Evolutionary conservation across 2,797 vertebrate genomes (phyloP), one percentile per base, ranked within the genome.

Genomic region (Rhadinocentrus ornatus): DNA sequence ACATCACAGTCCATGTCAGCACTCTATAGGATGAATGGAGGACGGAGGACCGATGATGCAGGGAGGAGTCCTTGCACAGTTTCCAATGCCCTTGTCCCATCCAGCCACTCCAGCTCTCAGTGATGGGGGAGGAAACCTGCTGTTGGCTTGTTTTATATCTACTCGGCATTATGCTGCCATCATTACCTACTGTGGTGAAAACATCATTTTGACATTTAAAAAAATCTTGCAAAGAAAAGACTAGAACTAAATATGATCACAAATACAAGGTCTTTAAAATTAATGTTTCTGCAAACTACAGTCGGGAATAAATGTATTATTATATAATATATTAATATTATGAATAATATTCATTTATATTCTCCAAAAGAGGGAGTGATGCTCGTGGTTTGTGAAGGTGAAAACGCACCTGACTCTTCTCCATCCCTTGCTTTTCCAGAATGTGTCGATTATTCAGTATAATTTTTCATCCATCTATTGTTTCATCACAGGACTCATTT

Each of bases 11-110:
- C 66, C 37, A 66, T 81, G 60, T 26, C 37, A 57, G 66, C 15
- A 1, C 53, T 62, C 61, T 48, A 54, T 1, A 32, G 50, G 57
- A 55, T 69, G 69, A 27, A 62, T 53, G 68, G 58, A 77, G 62
- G 53, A 62, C 44, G 58, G 66, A 72, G 54, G 69, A 39, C 63
- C 31, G 62, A 16, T 62, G 76, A 53, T 67, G 64, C 69, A 53
- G 62, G 74, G 73, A 60, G 80, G 74, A 73, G 80, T 83, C 81
- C 69, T 78, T 78, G 66, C 63, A 59, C 41, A 55, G 64, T 66
- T 66, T 66, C 56, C 54, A 50, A 79, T 83, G 88, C 31, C 91
- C 91, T 93, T 93, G 88, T 83, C 86, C 89, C 60, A 61, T 18
- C 68, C 81, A 72, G 48, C 39, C 63, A 60, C 57, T 76, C 81